phyloP scores from a whole-genome alignment of 2,888 invertebrate genomes.

The Leptopilina drosophilae region DNA sequence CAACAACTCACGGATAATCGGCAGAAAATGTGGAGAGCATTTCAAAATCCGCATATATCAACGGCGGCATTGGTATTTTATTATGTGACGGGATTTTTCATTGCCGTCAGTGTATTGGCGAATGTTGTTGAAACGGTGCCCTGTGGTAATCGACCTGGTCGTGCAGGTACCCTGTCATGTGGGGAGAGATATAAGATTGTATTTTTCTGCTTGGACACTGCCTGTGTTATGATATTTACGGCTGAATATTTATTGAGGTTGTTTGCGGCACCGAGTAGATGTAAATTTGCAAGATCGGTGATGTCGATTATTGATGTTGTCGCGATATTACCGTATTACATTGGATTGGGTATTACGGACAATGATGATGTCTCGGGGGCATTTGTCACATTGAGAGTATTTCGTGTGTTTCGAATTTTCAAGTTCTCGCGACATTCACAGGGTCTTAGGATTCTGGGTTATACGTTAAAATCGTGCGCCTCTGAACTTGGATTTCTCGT shows the following conservation, averaged over 20 bases:
- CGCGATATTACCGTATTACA: conserved; percentile 99
- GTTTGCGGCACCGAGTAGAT: conserved; percentile 98
- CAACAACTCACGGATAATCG: conserved; percentile 92
- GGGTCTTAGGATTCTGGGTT: conserved; percentile 98
- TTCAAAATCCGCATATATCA: conserved; percentile 99
- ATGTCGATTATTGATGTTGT: conserved; percentile 99
- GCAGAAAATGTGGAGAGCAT: conserved; percentile 99
- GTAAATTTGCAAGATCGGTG: conserved; percentile 97
- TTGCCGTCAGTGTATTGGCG: conserved; percentile 99
- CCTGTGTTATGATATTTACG: conserved; percentile 99
- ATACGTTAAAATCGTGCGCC: conserved; percentile 99
- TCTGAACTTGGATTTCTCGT: conserved; percentile 99
- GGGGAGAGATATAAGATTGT: conserved; percentile 98
- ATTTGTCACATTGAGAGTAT: conserved; percentile 98
- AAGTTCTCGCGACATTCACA: conserved; percentile 99
- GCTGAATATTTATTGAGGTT: conserved; percentile 96
- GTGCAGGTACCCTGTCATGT: conserved; percentile 93
- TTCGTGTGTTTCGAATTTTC: conserved; percentile 99
- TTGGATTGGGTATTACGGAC: conserved; percentile 97
- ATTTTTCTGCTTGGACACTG: conserved; percentile 99
- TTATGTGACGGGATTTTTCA: conserved; percentile 99
- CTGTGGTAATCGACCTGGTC: conserved; percentile 91
- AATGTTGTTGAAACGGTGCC: conserved; percentile 99
- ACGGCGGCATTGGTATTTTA: conserved; percentile 99
- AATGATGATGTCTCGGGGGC: conserved; percentile 99